phyloP scores from a whole-genome alignment of 2,888 invertebrate species.

The Ceraclea dissimilis region DNA sequence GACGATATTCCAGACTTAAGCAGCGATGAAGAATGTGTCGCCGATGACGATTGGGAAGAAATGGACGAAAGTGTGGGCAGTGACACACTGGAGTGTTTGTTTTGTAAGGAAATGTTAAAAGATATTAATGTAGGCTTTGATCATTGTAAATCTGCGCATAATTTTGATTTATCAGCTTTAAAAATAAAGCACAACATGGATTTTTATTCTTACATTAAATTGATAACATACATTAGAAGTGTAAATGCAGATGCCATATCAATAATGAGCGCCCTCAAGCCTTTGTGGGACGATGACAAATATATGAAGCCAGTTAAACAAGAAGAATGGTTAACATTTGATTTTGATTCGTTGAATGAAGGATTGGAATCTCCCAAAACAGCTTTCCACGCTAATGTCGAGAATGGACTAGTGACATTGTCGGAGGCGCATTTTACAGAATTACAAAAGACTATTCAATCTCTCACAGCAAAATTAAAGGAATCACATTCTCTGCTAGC shows the following conservation, averaged over 20 bases:
- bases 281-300: constrained; percentile 67
- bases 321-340: constrained; percentile 80
- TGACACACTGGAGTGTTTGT: constrained; percentile 51
- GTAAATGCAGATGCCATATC: constrained; percentile 52
- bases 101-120: constrained; percentile 57
- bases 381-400: constrained; percentile 51
- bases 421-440: constrained; percentile 55
- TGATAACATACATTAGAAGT: constrained; percentile 72
- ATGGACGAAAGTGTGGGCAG: constrained; percentile 38
- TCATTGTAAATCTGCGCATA: constrained; percentile 60
- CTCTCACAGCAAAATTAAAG: constrained; percentile 48
- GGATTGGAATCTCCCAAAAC: constrained; percentile 31
- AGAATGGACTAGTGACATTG: constrained; percentile 53
- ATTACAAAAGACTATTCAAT: constrained; percentile 52
- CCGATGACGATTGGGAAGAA: constrained; percentile 47
- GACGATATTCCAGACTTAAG: constrained; percentile 45
- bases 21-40: constrained; percentile 43
- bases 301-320: constrained; percentile 70
- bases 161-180: constrained; percentile 56
- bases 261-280: constrained; percentile 43
- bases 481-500: constrained; percentile 53
- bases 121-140: constrained; percentile 56
- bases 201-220: constrained; percentile 71
- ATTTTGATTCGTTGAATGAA: constrained; percentile 45
- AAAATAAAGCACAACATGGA: constrained; percentile 69